phyloP scores from a whole-genome alignment of 2,113 vertebrate genomes.

The Orycteropus afer region DNA sequence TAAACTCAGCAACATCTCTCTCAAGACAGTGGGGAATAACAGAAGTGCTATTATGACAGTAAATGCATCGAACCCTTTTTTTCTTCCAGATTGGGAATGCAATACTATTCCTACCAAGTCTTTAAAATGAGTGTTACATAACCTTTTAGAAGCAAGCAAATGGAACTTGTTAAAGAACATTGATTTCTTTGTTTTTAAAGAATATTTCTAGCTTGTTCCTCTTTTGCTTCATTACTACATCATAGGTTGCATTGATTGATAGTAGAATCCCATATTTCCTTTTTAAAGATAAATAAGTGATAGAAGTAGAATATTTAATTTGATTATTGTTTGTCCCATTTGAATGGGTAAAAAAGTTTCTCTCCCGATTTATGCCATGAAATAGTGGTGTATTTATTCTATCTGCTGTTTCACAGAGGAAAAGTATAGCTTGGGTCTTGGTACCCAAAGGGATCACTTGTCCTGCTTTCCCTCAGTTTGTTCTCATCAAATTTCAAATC shows the following conservation, averaged over 20 bases:
- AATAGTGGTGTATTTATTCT: slow-evolving; percentile 11
- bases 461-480: slow-evolving; percentile 66
- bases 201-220: not conserved
- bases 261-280: slow-evolving; percentile 20
- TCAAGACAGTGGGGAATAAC: not conserved
- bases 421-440: slow-evolving; percentile 15
- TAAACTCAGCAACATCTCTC: not conserved
- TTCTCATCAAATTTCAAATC: slow-evolving; percentile 81
- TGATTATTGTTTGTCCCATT: slow-evolving; percentile 48
- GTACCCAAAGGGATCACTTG: slow-evolving; percentile 63
- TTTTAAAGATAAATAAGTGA: not conserved
- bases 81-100: not conserved
- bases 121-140: not conserved
- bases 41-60: not conserved
- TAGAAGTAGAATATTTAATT: slow-evolving; percentile 35
- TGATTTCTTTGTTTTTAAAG: slow-evolving; percentile 21
- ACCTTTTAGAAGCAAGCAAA: slow-evolving; percentile 56
- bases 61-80: not conserved
- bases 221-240: slow-evolving; percentile 57
- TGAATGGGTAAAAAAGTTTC: not conserved
- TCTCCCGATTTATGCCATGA: slow-evolving; percentile 1
- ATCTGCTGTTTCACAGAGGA: slow-evolving; percentile 43
- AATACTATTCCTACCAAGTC: not conserved
- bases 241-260: not conserved
- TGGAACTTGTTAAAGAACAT: not conserved